These are phyloP conservation scores for Donacobius atricapilla DNA, from an alignment of 2,113 vertebrate genomes.

Conservation along the genomic window DNA sequence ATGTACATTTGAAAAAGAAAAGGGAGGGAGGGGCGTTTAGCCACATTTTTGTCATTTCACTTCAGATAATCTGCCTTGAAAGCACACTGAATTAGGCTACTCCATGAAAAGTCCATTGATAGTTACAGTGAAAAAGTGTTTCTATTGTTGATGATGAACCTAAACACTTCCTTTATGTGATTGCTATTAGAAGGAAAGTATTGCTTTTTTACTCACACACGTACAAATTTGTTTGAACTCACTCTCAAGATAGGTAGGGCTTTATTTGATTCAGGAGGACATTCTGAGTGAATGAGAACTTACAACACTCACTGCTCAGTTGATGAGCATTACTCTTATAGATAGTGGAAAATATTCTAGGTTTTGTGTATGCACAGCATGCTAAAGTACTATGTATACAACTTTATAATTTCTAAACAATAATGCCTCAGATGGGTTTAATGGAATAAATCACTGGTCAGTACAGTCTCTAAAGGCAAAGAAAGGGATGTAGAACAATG, in stretches of 20 bases:
- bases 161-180: neutral
- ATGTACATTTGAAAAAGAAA: neutral
- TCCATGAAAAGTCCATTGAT: neutral
- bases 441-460: neutral
- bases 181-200: neutral
- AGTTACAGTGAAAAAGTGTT: neutral
- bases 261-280: neutral
- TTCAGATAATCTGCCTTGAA: neutral
- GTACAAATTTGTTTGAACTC: neutral
- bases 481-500: neutral
- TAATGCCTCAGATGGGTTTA: neutral
- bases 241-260: neutral
- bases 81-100: neutral
- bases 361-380: neutral
- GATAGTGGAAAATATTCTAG: neutral
- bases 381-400: neutral
- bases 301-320: neutral
- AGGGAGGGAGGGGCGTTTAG: neutral
- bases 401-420: neutral
- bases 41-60: neutral
- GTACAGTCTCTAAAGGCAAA: neutral
- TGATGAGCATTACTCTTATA: neutral
- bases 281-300: neutral
- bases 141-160: neutral
- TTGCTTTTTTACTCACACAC: neutral